A percentile compares a stretch with the other conserved stretches of the same genome.
Conservation (phyloP, 2,888 invertebrate species). For the Drosophila sordidapex region DNA sequence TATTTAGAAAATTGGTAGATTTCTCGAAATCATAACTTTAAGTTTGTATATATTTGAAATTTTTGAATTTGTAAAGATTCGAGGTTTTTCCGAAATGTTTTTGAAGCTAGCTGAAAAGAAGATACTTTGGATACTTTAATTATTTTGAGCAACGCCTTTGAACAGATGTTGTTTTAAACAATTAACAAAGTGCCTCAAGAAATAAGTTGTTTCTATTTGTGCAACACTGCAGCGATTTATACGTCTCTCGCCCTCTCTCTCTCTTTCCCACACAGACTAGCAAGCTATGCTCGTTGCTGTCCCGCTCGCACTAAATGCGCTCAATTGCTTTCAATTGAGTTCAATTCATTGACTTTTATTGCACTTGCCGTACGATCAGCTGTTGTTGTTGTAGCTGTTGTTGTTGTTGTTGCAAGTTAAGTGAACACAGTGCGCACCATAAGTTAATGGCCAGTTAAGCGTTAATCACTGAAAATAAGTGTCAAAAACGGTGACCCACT, state of each 20-base stretch:
- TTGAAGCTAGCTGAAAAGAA: neutral
- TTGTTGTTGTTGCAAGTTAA: slow-evolving; percentile 11
- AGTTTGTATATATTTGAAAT: neutral
- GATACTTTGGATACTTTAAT: neutral
- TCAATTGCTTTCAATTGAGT: slow-evolving; percentile 81
- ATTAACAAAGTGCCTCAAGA: neutral
- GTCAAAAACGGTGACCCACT: slow-evolving; percentile 53
- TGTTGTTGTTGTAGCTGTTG: slow-evolving; percentile 16
- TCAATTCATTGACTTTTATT: slow-evolving; percentile 76
- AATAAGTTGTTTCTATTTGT: slow-evolving; percentile 8
- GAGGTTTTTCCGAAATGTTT: neutral
- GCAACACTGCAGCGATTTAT: slow-evolving; percentile 41
- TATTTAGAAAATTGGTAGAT: neutral
- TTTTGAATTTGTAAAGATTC: neutral
- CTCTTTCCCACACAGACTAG: neutral
- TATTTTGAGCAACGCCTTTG: slow-evolving; percentile 2
- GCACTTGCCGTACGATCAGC: slow-evolving; percentile 72
- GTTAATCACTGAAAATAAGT: slow-evolving; percentile 26
- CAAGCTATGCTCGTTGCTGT: neutral
- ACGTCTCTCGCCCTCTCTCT: neutral
- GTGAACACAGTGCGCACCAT: slow-evolving; percentile 39
- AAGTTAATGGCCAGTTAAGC: slow-evolving; percentile 35
- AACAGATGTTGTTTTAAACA: slow-evolving; percentile 23
- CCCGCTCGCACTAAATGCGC: slow-evolving; percentile 21
- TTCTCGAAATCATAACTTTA: neutral